Percentiles rank a stretch among this genome's conserved stretches.
phyloP scores from a whole-genome alignment of 2,888 invertebrate genomes.

The Syritta pipiens region DNA sequence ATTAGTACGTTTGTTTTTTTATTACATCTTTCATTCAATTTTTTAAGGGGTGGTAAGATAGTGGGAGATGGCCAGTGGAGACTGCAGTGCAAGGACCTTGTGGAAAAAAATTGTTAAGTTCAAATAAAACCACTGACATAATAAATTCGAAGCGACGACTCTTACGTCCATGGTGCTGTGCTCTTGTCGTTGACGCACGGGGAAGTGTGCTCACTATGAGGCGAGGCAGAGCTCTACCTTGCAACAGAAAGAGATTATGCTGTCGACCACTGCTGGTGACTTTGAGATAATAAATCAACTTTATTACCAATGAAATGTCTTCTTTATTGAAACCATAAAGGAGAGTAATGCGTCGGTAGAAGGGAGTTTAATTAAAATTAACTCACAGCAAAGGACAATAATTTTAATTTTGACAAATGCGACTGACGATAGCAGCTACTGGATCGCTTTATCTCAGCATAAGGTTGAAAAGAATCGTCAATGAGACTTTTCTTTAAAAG shows the following conservation, averaged over 20 bases:
- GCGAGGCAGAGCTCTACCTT: too few species aligned
- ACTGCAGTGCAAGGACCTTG: too few species aligned
- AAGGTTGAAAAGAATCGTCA: too few species aligned
- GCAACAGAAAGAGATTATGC: constrained; percentile 25
- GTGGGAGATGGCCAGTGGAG: too few species aligned
- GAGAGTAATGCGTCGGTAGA: constrained; percentile 51
- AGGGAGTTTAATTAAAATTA: constrained; percentile 55
- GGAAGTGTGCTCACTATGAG: too few species aligned
- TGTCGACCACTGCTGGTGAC: constrained; percentile 36
- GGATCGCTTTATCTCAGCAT: too few species aligned
- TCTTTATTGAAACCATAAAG: constrained; percentile 62
- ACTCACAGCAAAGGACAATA: constrained; percentile 34
- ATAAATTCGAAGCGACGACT: constrained; percentile 45
- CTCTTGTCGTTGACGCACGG: constrained; percentile 39
- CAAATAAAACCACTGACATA: constrained; percentile 25
- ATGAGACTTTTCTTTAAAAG: too few species aligned
- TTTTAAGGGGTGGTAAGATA: too few species aligned
- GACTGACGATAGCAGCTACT: too few species aligned
- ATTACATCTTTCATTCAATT: too few species aligned
- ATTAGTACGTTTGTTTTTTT: too few species aligned
- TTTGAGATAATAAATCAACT: constrained; percentile 55
- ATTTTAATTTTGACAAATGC: constrained; percentile 29
- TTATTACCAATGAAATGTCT: constrained; percentile 60
- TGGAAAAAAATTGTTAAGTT: constrained; percentile 2
- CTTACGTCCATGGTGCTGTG: constrained; percentile 17